phyloP scores from a whole-genome alignment of 2,113 vertebrate species.

The Synchiropus splendidus region DNA sequence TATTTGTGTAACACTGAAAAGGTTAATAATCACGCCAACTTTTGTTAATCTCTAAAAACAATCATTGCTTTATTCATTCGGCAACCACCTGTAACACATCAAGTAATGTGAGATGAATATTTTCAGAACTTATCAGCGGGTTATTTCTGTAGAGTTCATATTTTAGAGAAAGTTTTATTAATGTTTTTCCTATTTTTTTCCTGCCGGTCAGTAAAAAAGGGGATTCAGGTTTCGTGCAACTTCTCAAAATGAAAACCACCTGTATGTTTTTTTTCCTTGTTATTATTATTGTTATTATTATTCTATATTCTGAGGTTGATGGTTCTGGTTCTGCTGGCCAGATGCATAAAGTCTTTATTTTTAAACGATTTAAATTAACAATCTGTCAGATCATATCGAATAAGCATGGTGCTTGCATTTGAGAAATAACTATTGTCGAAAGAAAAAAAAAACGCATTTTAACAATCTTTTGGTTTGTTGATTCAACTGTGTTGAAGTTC shows the following conservation, averaged over 20 bases:
- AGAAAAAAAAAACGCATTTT: conserved; percentile 84
- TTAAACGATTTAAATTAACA: conserved; percentile 98
- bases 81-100: not conserved
- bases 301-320: conserved; percentile 83
- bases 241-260: conserved; percentile 88
- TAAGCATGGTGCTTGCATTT: conserved; percentile 99
- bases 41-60: too few relatives aligned
- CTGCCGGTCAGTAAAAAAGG: conserved; percentile 95
- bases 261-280: conserved; percentile 54
- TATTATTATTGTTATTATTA: conserved; percentile 28
- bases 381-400: conserved; percentile 90
- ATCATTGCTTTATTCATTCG: too few relatives aligned
- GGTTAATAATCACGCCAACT: too few relatives aligned
- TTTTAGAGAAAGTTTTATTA: conserved; percentile 24
- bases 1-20: conserved; percentile 3
- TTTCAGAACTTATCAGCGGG: conserved; percentile 33
- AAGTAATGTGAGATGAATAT: not conserved
- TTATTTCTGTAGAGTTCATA: conserved; percentile 41
- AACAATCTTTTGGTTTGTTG: conserved; percentile 86
- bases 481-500: conserved; percentile 99
- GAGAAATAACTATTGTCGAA: conserved; percentile 83
- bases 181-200: conserved; percentile 77
- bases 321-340: conserved; percentile 98
- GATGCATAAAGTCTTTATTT: conserved; percentile 98
- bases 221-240: conserved; percentile 84